A percentile compares a stretch with the other conserved stretches of the same genome.
Conservation (phyloP, 2,113 vertebrate species). For the Aspiorhynchus laticeps region DNA sequence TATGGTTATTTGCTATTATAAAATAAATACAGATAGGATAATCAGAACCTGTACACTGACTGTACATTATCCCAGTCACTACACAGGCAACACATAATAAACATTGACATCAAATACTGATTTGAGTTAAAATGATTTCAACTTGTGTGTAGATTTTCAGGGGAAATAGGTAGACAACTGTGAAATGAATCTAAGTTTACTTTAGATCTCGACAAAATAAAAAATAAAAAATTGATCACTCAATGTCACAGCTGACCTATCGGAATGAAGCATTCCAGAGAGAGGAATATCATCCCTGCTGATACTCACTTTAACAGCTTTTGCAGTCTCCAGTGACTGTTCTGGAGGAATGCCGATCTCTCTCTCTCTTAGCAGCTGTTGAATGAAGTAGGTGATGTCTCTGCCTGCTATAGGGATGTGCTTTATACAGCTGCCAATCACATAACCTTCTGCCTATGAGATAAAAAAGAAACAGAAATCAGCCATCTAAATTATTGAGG, state of each 20-base stretch:
- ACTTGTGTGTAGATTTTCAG: not conserved
- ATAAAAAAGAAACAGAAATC: not conserved
- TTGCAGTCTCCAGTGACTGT: slow-evolving; percentile 97
- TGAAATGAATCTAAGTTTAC: not conserved
- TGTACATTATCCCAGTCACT: not conserved
- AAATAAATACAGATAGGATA: not conserved
- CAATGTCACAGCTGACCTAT: not conserved
- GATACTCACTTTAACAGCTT: slow-evolving; percentile 90
- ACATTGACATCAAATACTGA: not conserved
- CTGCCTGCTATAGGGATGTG: slow-evolving; percentile 98
- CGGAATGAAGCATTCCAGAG: not conserved
- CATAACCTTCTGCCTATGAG: slow-evolving; percentile 92
- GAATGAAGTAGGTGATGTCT: slow-evolving; percentile 98
- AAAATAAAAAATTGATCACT: not conserved
- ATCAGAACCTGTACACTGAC: not conserved
- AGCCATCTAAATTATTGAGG: not conserved
- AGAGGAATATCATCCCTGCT: not conserved
- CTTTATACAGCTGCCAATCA: slow-evolving; percentile 99
- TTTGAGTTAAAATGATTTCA: not conserved
- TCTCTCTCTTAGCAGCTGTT: slow-evolving; percentile 92
- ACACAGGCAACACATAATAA: too few relatives aligned
- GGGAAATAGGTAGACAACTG: not conserved
- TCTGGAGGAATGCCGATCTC: slow-evolving; percentile 98
- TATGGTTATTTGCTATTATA: not conserved
- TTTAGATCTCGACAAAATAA: not conserved